phyloP scores from a whole-genome alignment of 2,113 vertebrate genomes.

The Pelecanus crispus region DNA sequence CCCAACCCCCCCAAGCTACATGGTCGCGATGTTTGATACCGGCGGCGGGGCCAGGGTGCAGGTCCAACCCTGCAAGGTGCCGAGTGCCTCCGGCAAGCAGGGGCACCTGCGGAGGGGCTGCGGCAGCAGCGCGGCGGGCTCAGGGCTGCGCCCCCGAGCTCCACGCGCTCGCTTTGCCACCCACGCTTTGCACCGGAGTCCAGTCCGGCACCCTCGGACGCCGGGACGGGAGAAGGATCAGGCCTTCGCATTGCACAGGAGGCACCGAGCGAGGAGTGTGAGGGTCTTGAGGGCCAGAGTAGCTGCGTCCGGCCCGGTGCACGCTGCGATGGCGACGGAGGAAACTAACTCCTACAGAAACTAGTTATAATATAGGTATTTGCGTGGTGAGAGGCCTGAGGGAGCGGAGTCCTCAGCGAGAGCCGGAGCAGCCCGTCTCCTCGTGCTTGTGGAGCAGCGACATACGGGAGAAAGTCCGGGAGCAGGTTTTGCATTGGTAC shows the following conservation, averaged over 20 bases:
- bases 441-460: slow-evolving; percentile 95
- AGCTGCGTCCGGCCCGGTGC: background rate
- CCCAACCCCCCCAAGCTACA: background rate
- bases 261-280: background rate
- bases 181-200: background rate
- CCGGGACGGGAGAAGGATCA: background rate
- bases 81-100: background rate
- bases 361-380: background rate
- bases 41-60: background rate
- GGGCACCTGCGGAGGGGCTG: background rate
- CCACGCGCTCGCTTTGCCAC: background rate
- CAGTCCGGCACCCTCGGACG: background rate
- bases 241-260: background rate
- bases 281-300: background rate
- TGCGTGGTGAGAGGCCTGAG: background rate
- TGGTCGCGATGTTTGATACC: background rate
- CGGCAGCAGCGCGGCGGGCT: background rate
- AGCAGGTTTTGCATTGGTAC: slow-evolving; percentile 91
- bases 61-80: slow-evolving; percentile 9
- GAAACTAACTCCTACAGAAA: slow-evolving; percentile 55
- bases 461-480: slow-evolving; percentile 98
- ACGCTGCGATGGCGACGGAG: background rate
- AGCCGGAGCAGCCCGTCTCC: slow-evolving; percentile 82
- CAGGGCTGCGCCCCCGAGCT: background rate
- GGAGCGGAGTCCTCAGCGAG: slow-evolving; percentile 64